These are phyloP conservation scores for Agriopis leucophaearia DNA, from an alignment of 2,888 invertebrate species.

Conservation along the genomic window DNA sequence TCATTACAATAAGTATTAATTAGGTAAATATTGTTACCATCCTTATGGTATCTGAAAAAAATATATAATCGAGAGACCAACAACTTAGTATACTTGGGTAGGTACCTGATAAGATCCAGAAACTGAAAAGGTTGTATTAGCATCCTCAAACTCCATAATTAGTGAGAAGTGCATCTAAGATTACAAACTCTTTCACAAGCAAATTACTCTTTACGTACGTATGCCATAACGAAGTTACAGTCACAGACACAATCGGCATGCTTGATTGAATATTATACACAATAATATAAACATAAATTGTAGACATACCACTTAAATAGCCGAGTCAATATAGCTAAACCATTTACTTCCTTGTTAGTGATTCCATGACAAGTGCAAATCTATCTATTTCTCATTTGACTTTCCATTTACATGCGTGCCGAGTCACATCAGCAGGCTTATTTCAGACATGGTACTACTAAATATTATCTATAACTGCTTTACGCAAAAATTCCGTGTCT, in stretches of 20 bases:
- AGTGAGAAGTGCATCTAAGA: not conserved
- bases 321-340: not conserved
- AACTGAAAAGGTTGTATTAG: slow-evolving; percentile 14
- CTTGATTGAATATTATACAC: not conserved
- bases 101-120: slow-evolving; percentile 18
- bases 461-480: not conserved
- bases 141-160: not conserved
- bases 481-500: slow-evolving; percentile 10
- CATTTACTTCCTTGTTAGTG: slow-evolving; percentile 3
- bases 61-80: not conserved
- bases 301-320: no score
- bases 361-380: not conserved
- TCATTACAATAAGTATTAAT: not conserved
- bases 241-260: not conserved
- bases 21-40: slow-evolving; percentile 12
- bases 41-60: slow-evolving; percentile 14
- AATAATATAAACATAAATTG: no score
- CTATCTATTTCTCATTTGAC: not conserved
- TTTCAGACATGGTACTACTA: not conserved
- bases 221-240: not conserved
- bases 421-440: not conserved
- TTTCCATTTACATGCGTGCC: slow-evolving; percentile 7
- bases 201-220: no score
- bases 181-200: not conserved
- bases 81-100: not conserved